Conservation (phyloP, 2,888 invertebrate species). For the Microctonus hyperodae region DNA sequence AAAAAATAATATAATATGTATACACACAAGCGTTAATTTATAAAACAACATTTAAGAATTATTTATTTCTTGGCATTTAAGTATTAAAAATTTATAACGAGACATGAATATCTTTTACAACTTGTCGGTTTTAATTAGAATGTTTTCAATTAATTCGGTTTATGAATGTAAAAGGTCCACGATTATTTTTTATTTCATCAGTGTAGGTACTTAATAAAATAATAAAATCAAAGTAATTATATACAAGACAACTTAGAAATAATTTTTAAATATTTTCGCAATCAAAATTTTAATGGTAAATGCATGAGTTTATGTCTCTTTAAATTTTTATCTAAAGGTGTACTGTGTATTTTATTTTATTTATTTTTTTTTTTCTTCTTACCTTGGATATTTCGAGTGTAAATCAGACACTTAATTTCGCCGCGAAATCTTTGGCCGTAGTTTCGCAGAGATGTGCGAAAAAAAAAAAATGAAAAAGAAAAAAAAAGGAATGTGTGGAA, state of each 20-base stretch:
- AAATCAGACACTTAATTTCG: slow-evolving; percentile 53
- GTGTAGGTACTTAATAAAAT: background rate
- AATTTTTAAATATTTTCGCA: no score
- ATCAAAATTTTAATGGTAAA: background rate
- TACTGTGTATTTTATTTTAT: no score
- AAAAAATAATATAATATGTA: slow-evolving; percentile 9
- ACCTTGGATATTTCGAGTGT: slow-evolving; percentile 36
- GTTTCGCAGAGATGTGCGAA: slow-evolving; percentile 14
- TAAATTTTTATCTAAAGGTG: slow-evolving; percentile 3
- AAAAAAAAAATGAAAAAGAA: slow-evolving; percentile 20
- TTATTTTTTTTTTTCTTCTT: no score
- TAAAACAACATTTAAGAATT: no score
- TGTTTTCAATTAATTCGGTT: slow-evolving; percentile 45
- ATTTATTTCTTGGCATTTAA: no score
- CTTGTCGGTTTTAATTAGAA: slow-evolving; percentile 44
- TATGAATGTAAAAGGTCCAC: background rate
- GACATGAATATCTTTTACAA: slow-evolving; percentile 43
- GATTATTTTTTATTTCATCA: background rate
- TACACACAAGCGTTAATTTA: background rate
- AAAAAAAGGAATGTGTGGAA: slow-evolving; percentile 11
- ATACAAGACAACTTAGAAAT: no score
- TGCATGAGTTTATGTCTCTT: background rate
- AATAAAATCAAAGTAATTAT: background rate
- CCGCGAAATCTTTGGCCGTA: slow-evolving; percentile 40
- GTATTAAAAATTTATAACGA: slow-evolving; percentile 32